These are phyloP conservation scores for Cydia strobilella DNA, from an alignment of 1,140 invertebrate genomes.

Conservation along the genomic window DNA sequence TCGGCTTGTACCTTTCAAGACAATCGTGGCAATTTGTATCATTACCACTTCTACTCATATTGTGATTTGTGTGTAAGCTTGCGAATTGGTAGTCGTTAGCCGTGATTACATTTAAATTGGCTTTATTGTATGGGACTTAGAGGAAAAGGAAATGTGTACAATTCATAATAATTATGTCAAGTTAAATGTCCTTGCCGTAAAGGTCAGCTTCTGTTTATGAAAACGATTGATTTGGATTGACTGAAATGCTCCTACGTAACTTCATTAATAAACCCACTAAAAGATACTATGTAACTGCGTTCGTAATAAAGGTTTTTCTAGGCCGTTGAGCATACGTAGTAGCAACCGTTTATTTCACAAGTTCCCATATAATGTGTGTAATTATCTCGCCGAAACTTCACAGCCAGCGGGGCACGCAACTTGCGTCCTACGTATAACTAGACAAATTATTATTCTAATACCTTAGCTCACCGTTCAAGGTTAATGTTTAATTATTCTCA, in stretches of 20 bases:
- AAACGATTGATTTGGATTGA: not conserved
- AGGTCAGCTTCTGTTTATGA: not conserved
- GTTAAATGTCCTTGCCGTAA: not conserved
- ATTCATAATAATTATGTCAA: conserved; percentile 1
- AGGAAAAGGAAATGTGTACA: conserved; percentile 38
- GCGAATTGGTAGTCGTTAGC: conserved; percentile 49
- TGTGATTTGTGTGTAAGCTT: conserved; percentile 50
- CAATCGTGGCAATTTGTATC: conserved; percentile 64
- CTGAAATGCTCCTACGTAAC: not conserved
- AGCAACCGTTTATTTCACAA: conserved; percentile 46
- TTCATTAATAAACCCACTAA: conserved; percentile 24
- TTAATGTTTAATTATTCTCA: conserved; percentile 22
- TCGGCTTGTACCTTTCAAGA: conserved; percentile 39
- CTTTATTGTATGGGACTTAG: conserved; percentile 37
- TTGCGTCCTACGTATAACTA: conserved; percentile 48
- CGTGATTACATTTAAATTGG: conserved; percentile 67
- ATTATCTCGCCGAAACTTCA: conserved; percentile 60
- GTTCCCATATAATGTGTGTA: conserved; percentile 51
- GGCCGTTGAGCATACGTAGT: conserved; percentile 49
- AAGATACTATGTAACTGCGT: conserved; percentile 35
- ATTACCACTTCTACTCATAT: conserved; percentile 58
- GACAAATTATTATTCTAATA: conserved; percentile 65
- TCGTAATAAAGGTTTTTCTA: conserved; percentile 60
- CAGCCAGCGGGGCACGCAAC: conserved; percentile 52
- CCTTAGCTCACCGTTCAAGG: conserved; percentile 60